Base-by-base conservation (phyloP, 2,797 vertebrate genomes). In the Darevskia mixta region DNA sequence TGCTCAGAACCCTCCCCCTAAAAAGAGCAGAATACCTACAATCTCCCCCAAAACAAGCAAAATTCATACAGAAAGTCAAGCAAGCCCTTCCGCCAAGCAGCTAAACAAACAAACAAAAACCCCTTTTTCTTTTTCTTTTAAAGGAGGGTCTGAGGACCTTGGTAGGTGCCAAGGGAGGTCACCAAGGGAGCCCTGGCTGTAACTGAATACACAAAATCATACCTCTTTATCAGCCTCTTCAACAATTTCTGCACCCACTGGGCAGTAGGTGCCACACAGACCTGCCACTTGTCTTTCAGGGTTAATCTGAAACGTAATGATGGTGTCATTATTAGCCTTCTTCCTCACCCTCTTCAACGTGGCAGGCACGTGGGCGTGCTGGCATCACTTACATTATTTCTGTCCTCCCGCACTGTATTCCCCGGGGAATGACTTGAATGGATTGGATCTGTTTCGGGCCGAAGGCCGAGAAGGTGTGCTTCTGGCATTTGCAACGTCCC, bases 301-400 rank as follows among this genome's bases (percentile, higher is more conserved):
- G 79, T 85, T 76, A 89, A n/a, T 81, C 88, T 89, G 83, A 38
- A 89, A 80, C 4, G 20, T 1, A 85, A 32, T 4, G 7, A 67
- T 1, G 32, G 23, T 4, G 20, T 29, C 15, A 38, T 76, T 55
- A 15, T 55, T 41, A 32, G 13, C 25, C 1, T 20, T 35, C 8
- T 9, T 32, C 9, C 2, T 2, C 5, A 23, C 8, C 2, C 25
- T 5, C 3, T 55, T 55, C 85, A 27, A 3, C 5, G 1, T 0
- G 8, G 8, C 18, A 45, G 18, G 27, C 35, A 45, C 20, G 9
- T 79, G 25, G 75, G 75, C 18, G 27, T 4, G 7, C 1, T 45
- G 7, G 32, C 25, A 27, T 45, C 41, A 81, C 88, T 76, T 82
- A 89, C 88, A 89, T 86, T 58, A 89, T 17, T 61, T 89, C 88